These are phyloP conservation scores for Microcebus griseorufus DNA, from an alignment of 2,113 vertebrate genomes.

Conservation along the genomic window DNA sequence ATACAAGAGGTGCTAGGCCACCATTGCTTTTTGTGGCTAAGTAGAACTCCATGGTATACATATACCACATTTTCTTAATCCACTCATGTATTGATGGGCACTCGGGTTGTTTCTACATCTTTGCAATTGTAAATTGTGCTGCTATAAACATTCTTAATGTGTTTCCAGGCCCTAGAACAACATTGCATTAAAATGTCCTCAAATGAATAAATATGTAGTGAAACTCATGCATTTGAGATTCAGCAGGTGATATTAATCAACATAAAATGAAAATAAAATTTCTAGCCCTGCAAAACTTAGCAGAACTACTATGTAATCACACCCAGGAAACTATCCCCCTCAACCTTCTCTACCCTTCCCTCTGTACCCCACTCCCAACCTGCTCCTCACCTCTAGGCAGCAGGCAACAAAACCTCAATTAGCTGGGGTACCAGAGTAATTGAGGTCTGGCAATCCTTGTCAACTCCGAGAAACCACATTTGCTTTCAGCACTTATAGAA, in stretches of 20 bases:
- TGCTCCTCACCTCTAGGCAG: not conserved
- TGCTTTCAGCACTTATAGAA: not conserved
- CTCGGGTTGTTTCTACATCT: too few species aligned
- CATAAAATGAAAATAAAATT: not conserved
- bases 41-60: too few species aligned
- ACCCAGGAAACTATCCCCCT: not conserved
- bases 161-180: not conserved
- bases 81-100: too few species aligned
- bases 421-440: not conserved
- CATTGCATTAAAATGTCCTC: not conserved
- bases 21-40: too few species aligned
- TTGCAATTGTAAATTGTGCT: too few species aligned
- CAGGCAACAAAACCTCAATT: not conserved
- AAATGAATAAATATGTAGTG: not conserved
- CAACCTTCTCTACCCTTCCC: not conserved
- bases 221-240: not conserved
- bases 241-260: not conserved
- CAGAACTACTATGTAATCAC: not conserved
- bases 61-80: too few species aligned
- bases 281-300: not conserved
- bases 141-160: not conserved
- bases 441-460: not conserved
- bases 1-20: too few species aligned
- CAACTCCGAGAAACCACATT: not conserved
- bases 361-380: rapidly evolving